Base-by-base conservation (phyloP, 53 echinoderm and acorn worm genomes). In the Temnopleurus reevesii region DNA sequence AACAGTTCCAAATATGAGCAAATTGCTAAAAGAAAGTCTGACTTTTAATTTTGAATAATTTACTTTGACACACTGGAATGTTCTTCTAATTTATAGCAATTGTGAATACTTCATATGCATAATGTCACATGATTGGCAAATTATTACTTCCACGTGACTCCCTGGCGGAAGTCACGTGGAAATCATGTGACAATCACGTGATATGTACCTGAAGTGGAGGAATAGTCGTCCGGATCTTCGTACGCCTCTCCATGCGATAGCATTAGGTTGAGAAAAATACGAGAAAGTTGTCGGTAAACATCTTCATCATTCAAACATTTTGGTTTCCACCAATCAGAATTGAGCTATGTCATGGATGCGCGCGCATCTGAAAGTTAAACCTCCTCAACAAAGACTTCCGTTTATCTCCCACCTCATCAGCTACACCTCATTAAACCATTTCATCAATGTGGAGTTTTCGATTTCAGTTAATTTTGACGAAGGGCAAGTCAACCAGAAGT, bases 191-290 rank as follows among this genome's bases (percentile, higher is more conserved):
- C 65, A 83, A 33, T 60, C 80, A 46, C 90, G 81, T 87, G 90
- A 53, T 83, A 77, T 91, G 71, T 95, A 95, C 95, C 95, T 95
- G 95, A 92, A 83, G 79, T 80, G 86, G 80, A 80, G 57, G 91
- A 85, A 92, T 92, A 91, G 82, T 91, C 92, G 83, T 86, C 92
- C 81, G 90, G 85, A 76, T 92, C 92, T 84, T 89, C 95, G 93
- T 95, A 95, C 93, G 95, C 95, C 95, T 93, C 95, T 95, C 95
- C 95, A 95, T 95, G 92, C 95, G 92, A 95, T 91, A 95, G 95
- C 95, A 89, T 91, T 93, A 89, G 77, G 91, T 91, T 92, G 82
- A 92, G 93, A 96, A 94, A 90, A 63, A 85, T 77, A 91, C 81
- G 61, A 89, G 41, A 76, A 87, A 87, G 88, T n/a, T 87, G 71